phyloP scores from a whole-genome alignment of 2,888 invertebrate genomes.

The Ophioninae sp. region DNA sequence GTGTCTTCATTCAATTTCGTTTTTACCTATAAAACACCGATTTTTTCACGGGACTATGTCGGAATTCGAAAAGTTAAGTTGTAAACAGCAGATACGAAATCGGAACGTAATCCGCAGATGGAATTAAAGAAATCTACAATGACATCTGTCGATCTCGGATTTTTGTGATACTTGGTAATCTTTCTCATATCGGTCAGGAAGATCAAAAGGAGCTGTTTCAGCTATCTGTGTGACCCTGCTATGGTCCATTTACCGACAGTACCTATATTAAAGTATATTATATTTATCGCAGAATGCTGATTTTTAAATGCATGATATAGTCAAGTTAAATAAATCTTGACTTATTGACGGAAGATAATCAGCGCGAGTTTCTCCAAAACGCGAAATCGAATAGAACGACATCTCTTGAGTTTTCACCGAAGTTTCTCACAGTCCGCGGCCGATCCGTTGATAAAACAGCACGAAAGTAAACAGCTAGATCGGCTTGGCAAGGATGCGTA shows the following conservation, averaged over 20 bases:
- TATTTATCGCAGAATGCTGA: neutral
- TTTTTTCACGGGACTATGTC: neutral
- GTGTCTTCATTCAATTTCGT: neutral
- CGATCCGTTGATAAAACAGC: slow-evolving; percentile 35
- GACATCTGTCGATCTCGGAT: neutral
- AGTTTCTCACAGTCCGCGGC: neutral
- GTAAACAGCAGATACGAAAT: neutral
- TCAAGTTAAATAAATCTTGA: neutral
- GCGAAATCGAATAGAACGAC: neutral
- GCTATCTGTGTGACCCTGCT: neutral
- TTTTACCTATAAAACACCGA: neutral
- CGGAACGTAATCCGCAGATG: too few species aligned
- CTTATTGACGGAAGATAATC: neutral
- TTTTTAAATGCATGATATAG: neutral
- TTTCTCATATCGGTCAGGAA: neutral
- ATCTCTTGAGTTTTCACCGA: slow-evolving; percentile 28
- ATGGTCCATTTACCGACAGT: neutral
- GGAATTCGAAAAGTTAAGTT: neutral
- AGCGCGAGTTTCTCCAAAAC: neutral
- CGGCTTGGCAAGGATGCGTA: neutral
- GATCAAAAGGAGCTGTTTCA: neutral
- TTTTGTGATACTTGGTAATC: neutral
- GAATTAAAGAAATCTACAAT: neutral
- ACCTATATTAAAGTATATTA: neutral
- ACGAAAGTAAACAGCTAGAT: slow-evolving; percentile 38